Conservation (phyloP, 2,113 vertebrate genomes). For the Podarcis cretensis region DNA sequence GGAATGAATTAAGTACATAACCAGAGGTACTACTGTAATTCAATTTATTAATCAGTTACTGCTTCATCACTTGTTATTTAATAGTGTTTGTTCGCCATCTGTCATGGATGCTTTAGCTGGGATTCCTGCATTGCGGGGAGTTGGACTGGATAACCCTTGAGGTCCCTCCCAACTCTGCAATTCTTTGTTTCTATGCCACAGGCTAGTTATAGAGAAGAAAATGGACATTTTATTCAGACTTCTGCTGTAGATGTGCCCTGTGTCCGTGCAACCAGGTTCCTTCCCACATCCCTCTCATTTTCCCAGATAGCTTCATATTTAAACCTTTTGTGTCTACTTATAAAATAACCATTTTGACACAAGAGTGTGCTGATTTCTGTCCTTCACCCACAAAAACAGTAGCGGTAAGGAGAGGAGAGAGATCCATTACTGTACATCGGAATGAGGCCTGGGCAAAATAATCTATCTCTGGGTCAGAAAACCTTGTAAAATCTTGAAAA, state of each 20-base stretch:
- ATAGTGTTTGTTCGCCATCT: not conserved
- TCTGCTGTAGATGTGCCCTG: not conserved
- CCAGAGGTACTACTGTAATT: not conserved
- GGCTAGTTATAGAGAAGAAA: too few relatives aligned
- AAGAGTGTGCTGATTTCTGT: not conserved
- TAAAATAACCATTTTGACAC: not conserved
- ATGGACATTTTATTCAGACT: not conserved
- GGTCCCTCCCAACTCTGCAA: too few relatives aligned
- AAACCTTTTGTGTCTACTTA: constrained; percentile 13
- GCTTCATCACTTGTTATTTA: not conserved
- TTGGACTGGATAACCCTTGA: too few relatives aligned
- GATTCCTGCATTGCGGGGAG: too few relatives aligned
- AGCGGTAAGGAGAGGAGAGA: constrained; percentile 1
- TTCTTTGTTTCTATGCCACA: not conserved
- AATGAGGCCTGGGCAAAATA: constrained; percentile 42
- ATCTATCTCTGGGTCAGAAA: constrained; percentile 60
- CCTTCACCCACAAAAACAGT: not conserved
- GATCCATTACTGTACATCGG: not conserved
- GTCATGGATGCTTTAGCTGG: too few relatives aligned
- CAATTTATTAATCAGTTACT: not conserved
- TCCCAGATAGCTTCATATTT: not conserved
- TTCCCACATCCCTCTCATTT: not conserved
- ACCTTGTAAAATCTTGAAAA: constrained; percentile 53
- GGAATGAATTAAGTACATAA: too few relatives aligned
- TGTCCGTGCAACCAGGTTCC: not conserved